Conservation (phyloP, 1,140 invertebrate genomes). For the Carcinoscorpius rotundicauda region DNA sequence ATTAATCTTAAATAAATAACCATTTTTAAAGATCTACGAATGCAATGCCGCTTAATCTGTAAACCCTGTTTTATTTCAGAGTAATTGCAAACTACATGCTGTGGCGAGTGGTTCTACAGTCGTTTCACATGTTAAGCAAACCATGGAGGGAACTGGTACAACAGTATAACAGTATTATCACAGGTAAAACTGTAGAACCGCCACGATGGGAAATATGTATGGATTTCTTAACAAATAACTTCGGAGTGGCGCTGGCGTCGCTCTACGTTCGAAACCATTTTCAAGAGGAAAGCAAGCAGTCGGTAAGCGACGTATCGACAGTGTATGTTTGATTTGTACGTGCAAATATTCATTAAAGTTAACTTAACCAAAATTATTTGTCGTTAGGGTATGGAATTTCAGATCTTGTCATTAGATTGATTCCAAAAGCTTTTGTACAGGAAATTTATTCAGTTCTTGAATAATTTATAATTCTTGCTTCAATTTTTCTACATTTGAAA, state of each 20-base stretch:
- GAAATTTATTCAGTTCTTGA: too few relatives aligned
- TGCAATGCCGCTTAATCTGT: too few relatives aligned
- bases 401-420: too few relatives aligned
- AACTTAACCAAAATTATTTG: too few relatives aligned
- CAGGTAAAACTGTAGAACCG: slow-evolving; percentile 45
- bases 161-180: slow-evolving; percentile 55
- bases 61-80: not conserved
- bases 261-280: slow-evolving; percentile 40
- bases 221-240: slow-evolving; percentile 27
- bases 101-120: slow-evolving; percentile 60
- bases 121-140: slow-evolving; percentile 60
- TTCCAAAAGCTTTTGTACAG: too few relatives aligned
- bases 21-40: too few relatives aligned
- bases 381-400: too few relatives aligned
- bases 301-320: slow-evolving; percentile 4
- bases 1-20: too few relatives aligned
- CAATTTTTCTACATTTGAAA: too few relatives aligned
- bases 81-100: slow-evolving; percentile 65
- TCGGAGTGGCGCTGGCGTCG: slow-evolving; percentile 38
- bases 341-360: too few relatives aligned
- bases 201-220: slow-evolving; percentile 28
- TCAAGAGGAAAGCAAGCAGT: slow-evolving; percentile 35
- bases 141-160: slow-evolving; percentile 54
- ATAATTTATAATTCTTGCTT: too few relatives aligned
- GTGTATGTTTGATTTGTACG: too few relatives aligned